These are phyloP conservation scores for Isoperla grammatica DNA, from an alignment of 2,888 invertebrate species.

Conservation along the genomic window DNA sequence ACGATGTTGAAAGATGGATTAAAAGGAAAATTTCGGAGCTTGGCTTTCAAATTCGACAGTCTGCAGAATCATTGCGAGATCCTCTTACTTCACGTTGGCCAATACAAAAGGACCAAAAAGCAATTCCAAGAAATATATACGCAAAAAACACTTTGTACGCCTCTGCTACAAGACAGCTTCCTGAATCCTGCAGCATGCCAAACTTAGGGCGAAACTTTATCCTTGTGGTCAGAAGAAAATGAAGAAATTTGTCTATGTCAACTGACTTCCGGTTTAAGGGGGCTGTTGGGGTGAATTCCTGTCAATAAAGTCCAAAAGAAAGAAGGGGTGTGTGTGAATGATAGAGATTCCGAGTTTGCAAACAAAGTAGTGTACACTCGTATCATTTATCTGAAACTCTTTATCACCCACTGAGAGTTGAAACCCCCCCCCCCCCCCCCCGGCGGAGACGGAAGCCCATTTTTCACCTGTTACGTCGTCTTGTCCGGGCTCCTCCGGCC, in stretches of 20 bases:
- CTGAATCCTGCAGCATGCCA: too few species aligned
- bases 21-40: too few species aligned
- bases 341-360: slow-evolving; percentile 14
- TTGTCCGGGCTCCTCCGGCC: slow-evolving; percentile 23
- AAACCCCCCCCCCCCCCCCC: background rate
- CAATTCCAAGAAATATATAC: too few species aligned
- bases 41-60: too few species aligned
- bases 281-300: slow-evolving; percentile 11
- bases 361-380: slow-evolving; percentile 11
- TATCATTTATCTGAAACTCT: slow-evolving; percentile 7
- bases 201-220: background rate
- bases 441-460: slow-evolving; percentile 4
- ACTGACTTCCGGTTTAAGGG: slow-evolving; percentile 18
- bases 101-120: too few species aligned
- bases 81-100: too few species aligned
- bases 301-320: slow-evolving; percentile 11
- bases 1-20: too few species aligned
- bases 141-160: too few species aligned
- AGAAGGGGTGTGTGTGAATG: background rate
- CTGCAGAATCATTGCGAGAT: too few species aligned
- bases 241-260: slow-evolving; percentile 29
- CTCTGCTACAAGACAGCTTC: too few species aligned
- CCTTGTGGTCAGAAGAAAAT: slow-evolving; percentile 16
- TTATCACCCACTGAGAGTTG: background rate
- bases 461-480: slow-evolving; percentile 22